These are phyloP conservation scores for Empidonax traillii DNA, from an alignment of 2,113 vertebrate species.

Conservation along the genomic window DNA sequence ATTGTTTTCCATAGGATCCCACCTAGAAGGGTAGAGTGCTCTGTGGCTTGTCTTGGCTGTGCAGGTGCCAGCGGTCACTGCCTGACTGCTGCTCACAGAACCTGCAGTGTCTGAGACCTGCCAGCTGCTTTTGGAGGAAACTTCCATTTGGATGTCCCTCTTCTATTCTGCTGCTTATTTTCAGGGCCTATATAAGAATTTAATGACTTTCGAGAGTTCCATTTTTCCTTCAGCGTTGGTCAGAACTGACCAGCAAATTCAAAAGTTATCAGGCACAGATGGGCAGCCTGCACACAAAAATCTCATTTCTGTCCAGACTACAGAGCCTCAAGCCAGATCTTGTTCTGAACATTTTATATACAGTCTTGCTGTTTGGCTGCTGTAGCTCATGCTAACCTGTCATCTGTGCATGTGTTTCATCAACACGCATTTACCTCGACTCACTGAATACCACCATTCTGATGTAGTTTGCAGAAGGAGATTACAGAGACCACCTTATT, in stretches of 20 bases:
- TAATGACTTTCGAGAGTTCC: neutral
- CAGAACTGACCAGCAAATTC: neutral
- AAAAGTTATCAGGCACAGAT: neutral
- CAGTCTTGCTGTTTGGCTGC: neutral
- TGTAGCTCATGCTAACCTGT: neutral
- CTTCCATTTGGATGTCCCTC: neutral
- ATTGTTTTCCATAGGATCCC: neutral
- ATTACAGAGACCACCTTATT: neutral
- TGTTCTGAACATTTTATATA: neutral
- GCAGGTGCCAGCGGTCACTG: rapidly evolving
- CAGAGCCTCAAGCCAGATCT: neutral
- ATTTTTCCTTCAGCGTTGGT: neutral
- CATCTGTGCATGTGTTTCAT: neutral
- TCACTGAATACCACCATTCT: neutral
- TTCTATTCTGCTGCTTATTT: neutral
- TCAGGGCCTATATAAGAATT: neutral
- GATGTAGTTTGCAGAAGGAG: neutral
- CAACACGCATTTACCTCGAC: neutral
- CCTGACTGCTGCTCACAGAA: neutral
- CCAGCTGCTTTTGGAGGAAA: neutral
- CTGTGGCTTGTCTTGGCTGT: neutral
- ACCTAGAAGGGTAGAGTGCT: neutral
- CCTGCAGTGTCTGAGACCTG: rapidly evolving
- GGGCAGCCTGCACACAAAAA: neutral
- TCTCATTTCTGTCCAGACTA: neutral